Conservation (phyloP, 1,140 invertebrate genomes). For the Zaprionus vittiger region DNA sequence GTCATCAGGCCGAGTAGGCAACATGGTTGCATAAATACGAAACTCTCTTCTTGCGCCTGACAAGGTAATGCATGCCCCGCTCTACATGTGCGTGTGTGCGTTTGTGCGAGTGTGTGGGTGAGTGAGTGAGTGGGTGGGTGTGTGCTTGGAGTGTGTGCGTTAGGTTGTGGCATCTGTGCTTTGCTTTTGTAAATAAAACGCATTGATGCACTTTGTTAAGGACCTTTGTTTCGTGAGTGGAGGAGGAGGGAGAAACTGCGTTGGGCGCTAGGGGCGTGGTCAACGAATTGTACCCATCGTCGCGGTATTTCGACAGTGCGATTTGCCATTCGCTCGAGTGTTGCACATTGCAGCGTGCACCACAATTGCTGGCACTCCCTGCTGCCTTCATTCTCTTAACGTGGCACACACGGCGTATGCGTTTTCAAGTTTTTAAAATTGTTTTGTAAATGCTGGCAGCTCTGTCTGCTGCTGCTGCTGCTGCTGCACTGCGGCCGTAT, state of each 20-base stretch:
- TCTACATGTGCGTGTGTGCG: neutral
- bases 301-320: constrained; percentile 15
- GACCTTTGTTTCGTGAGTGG: constrained; percentile 36
- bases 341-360: constrained; percentile 1
- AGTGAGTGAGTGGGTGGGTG: neutral
- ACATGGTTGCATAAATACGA: constrained; percentile 48
- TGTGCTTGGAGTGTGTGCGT: constrained; percentile 4
- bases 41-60: constrained; percentile 12
- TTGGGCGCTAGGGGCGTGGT: neutral
- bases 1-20: constrained; percentile 31
- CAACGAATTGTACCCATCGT: constrained; percentile 8
- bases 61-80: constrained; percentile 44
- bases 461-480: neutral
- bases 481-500: neutral
- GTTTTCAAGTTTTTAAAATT: constrained; percentile 27
- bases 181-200: constrained; percentile 62
- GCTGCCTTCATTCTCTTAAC: neutral
- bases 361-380: neutral
- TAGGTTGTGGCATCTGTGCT: constrained; percentile 33
- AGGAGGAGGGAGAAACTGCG: neutral
- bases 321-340: constrained; percentile 21
- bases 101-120: neutral
- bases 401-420: constrained; percentile 7
- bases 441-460: constrained; percentile 38
- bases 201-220: constrained; percentile 52